phyloP scores from a whole-genome alignment of 2,888 invertebrate genomes.

The Lobophora halterata region DNA sequence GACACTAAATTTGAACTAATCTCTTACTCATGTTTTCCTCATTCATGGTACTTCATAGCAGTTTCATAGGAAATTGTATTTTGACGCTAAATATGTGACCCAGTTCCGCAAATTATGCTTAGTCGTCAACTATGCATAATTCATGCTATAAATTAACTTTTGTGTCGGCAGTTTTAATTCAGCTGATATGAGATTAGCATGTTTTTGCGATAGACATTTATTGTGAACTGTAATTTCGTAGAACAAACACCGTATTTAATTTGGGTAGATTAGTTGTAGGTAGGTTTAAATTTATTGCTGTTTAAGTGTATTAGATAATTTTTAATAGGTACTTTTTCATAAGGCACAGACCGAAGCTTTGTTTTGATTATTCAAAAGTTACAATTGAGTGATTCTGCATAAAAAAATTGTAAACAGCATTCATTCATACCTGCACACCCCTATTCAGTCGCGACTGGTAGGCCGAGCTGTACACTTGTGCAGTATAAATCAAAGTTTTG shows the following conservation, averaged over 20 bases:
- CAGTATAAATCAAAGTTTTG: constrained; percentile 3
- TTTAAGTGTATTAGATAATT: too few relatives aligned
- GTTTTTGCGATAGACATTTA: constrained; percentile 4
- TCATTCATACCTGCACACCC: constrained; percentile 32
- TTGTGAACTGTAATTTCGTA: not conserved
- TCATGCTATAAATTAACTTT: constrained; percentile 28
- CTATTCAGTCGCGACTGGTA: constrained; percentile 25
- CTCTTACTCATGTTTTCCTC: constrained; percentile 40
- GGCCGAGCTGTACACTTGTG: constrained; percentile 22
- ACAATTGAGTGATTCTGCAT: constrained; percentile 21
- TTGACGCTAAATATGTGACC: constrained; percentile 39
- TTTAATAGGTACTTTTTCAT: too few relatives aligned
- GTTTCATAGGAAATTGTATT: constrained; percentile 35
- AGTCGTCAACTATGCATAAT: constrained; percentile 33
- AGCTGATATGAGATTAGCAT: constrained; percentile 18
- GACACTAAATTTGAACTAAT: constrained; percentile 29
- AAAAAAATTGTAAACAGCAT: constrained; percentile 50
- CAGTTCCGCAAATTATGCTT: constrained; percentile 36
- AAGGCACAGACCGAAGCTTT: too few relatives aligned
- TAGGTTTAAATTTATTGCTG: too few relatives aligned
- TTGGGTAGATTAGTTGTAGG: too few relatives aligned
- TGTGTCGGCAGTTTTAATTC: constrained; percentile 26
- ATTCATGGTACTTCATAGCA: constrained; percentile 35
- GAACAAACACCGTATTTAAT: too few relatives aligned
- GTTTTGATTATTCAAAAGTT: too few relatives aligned